These are phyloP conservation scores for Saturnia japonica DNA, from an alignment of 2,888 invertebrate genomes.

Conservation along the genomic window DNA sequence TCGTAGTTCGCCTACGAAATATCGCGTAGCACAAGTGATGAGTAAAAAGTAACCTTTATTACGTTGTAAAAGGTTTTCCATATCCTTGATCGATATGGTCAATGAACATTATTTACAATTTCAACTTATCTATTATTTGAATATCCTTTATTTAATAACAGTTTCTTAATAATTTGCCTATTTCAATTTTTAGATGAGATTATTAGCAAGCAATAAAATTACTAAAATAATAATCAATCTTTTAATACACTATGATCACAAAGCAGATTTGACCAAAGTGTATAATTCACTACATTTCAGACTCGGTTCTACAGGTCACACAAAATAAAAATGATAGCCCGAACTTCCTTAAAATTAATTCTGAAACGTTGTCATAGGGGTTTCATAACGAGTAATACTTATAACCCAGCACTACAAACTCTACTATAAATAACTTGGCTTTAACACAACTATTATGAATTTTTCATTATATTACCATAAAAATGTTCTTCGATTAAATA, in stretches of 20 bases:
- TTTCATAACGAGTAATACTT: neutral
- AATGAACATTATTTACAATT: too few relatives aligned
- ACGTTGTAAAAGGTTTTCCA: too few relatives aligned
- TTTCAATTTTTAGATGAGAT: neutral
- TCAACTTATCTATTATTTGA: too few relatives aligned
- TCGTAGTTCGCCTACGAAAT: too few relatives aligned
- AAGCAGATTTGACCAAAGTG: neutral
- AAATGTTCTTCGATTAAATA: too few relatives aligned
- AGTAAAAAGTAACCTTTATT: too few relatives aligned
- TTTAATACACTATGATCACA: neutral
- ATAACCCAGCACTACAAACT: neutral
- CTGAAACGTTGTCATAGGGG: constrained; percentile 21
- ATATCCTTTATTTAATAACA: too few relatives aligned
- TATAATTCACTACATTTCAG: neutral
- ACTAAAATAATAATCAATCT: neutral
- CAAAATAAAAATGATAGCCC: constrained; percentile 17
- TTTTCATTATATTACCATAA: too few relatives aligned
- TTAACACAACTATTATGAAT: neutral
- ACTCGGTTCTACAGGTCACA: neutral
- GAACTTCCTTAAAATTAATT: constrained; percentile 28
- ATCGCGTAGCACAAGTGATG: too few relatives aligned
- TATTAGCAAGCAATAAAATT: neutral
- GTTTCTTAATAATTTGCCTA: neutral
- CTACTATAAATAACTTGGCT: neutral
- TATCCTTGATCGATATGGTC: too few relatives aligned